A percentile compares a stretch with the other conserved stretches of the same genome.
phyloP scores from a whole-genome alignment of 2,113 vertebrate genomes.

The Syngnathus typhle region DNA sequence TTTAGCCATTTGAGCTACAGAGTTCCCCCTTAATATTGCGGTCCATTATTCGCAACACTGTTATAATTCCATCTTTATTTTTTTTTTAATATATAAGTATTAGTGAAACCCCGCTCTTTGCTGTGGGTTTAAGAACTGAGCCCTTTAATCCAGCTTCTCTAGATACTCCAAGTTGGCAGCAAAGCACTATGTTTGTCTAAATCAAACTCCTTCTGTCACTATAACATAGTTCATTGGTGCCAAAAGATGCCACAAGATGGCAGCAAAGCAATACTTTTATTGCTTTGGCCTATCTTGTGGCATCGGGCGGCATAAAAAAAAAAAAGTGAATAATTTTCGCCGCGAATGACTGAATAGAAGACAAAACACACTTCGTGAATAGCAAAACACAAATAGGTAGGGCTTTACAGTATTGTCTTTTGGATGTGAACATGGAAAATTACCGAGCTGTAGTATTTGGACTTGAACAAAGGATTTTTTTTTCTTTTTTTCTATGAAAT shows the following conservation, averaged over 20 bases:
- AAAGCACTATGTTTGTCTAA: background rate
- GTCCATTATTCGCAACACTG: too few species aligned
- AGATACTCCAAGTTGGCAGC: background rate
- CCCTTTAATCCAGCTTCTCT: background rate
- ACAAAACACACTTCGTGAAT: background rate
- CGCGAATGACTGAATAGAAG: background rate
- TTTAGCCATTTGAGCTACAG: conserved; percentile 44
- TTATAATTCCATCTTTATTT: too few species aligned
- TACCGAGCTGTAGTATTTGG: conserved; percentile 46
- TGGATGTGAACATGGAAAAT: conserved; percentile 42
- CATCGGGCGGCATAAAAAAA: background rate
- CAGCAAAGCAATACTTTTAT: background rate
- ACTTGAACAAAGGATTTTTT: conserved; percentile 41
- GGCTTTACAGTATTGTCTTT: conserved; percentile 26
- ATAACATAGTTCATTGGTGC: background rate
- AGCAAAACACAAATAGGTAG: background rate
- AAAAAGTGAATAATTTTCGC: background rate
- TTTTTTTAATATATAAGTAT: background rate
- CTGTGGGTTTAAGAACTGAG: too few species aligned
- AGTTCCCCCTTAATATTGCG: background rate
- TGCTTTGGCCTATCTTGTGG: background rate
- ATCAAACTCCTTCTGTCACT: background rate
- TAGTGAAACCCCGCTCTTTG: background rate
- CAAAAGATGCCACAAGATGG: background rate
- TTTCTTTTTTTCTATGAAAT: conserved; percentile 49